Evolutionary conservation across 1,140 invertebrate genomes (phyloP).

Genomic region (Eumaeus atala): DNA sequence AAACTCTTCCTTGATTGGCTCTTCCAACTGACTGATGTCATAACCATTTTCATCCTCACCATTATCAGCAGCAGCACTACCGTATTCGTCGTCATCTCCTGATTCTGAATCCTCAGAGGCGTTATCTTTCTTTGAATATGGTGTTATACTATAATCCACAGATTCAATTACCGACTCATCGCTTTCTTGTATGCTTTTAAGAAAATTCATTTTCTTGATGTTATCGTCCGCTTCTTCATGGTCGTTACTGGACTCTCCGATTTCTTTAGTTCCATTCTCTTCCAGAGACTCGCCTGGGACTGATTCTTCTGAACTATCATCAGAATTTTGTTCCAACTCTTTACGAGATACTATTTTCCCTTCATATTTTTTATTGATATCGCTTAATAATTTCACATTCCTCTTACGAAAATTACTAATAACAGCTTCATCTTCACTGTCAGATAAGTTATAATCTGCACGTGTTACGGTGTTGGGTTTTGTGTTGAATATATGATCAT

Average conservation of each 20-base stretch:
- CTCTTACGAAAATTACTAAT: conserved; percentile 78
- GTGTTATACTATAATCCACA: conserved; percentile 50
- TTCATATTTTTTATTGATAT: conserved; percentile 82
- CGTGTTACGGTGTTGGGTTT: conserved; percentile 69
- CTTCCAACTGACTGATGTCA: conserved; percentile 65
- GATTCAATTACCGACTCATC: conserved; percentile 35
- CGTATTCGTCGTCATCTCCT: conserved; percentile 34
- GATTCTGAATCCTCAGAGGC: conserved; percentile 30
- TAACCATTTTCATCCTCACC: conserved; percentile 59
- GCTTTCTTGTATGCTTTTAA: not conserved
- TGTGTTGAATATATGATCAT: conserved; percentile 70
- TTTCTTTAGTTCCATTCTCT: not conserved
- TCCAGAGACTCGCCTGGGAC: not conserved
- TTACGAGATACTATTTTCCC: conserved; percentile 78
- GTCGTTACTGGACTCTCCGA: not conserved
- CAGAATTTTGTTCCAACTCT: conserved; percentile 32
- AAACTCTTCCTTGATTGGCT: conserved; percentile 64
- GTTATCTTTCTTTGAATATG: conserved; percentile 36
- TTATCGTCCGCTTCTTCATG: conserved; percentile 5
- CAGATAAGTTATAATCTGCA: conserved; percentile 66
- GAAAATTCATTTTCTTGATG: not conserved
- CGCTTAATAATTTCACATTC: conserved; percentile 79
- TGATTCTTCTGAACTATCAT: conserved; percentile 21
- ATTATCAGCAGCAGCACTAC: conserved; percentile 40
- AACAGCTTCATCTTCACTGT: conserved; percentile 75